A percentile compares a stretch with the other conserved stretches of the same genome.
Evolutionary conservation across 2,888 invertebrate species (phyloP).

Genomic region (Torymus tubicola): DNA sequence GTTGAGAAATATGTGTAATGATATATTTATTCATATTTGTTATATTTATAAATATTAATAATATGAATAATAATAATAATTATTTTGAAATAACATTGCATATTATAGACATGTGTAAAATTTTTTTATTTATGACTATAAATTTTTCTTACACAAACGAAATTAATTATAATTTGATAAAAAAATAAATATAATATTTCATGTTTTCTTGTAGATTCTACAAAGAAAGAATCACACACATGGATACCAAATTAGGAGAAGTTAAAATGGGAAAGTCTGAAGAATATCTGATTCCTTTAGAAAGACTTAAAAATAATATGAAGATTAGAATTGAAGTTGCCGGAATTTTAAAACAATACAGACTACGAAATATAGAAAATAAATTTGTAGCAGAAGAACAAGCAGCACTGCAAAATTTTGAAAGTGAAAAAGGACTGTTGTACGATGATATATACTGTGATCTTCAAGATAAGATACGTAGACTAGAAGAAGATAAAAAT

Average conservation of each 20-base stretch:
- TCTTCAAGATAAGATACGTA: constrained; percentile 93
- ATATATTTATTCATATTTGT: too few relatives aligned
- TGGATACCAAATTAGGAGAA: constrained; percentile 90
- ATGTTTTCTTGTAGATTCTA: constrained; percentile 68
- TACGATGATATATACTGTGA: constrained; percentile 92
- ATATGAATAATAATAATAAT: too few relatives aligned
- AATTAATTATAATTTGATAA: too few relatives aligned
- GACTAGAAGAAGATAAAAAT: constrained; percentile 95
- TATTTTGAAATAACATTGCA: too few relatives aligned
- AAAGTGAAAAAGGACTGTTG: constrained; percentile 93
- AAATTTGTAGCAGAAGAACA: constrained; percentile 92
- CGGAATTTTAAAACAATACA: constrained; percentile 86
- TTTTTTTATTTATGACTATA: too few relatives aligned
- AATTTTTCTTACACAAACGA: too few relatives aligned
- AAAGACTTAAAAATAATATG: constrained; percentile 92
- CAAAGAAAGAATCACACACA: constrained; percentile 88
- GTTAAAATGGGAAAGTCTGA: constrained; percentile 90
- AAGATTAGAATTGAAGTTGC: constrained; percentile 92
- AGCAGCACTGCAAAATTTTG: constrained; percentile 92
- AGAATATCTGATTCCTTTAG: constrained; percentile 92
- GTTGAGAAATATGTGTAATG: too few relatives aligned
- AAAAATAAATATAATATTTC: too few relatives aligned
- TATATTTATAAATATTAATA: too few relatives aligned
- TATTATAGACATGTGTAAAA: too few relatives aligned
- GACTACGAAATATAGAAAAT: constrained; percentile 89